Percentiles rank a stretch among this genome's conserved stretches.
Conservation (phyloP, 2,888 invertebrate species). For the Cheilosia urbana region DNA sequence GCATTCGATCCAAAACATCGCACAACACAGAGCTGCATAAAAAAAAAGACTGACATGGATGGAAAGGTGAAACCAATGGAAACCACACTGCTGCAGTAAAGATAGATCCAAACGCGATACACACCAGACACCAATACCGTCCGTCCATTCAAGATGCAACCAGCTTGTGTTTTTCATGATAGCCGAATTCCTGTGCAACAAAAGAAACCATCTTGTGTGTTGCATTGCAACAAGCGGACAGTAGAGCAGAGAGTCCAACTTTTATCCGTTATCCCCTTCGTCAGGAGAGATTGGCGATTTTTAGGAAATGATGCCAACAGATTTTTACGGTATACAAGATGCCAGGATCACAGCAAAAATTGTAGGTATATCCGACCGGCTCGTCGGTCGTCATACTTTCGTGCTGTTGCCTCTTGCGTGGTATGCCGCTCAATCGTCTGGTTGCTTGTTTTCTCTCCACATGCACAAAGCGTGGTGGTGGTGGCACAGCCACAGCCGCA, state of each 20-base stretch:
- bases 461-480: background rate
- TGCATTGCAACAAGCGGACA: conserved; percentile 1
- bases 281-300: conserved; percentile 63
- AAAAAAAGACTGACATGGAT: too few relatives aligned
- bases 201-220: background rate
- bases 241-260: background rate
- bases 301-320: conserved; percentile 75
- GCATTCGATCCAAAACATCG: too few relatives aligned
- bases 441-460: conserved; percentile 6
- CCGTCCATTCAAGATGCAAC: too few relatives aligned
- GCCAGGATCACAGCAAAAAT: conserved; percentile 67
- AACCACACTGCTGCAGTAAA: too few relatives aligned
- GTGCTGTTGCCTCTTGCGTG: conserved; percentile 28
- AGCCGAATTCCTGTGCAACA: conserved; percentile 20
- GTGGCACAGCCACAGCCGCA: background rate
- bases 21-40: too few relatives aligned
- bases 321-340: conserved; percentile 75
- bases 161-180: conserved; percentile 6
- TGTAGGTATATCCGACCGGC: conserved; percentile 10
- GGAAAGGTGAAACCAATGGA: background rate
- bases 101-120: too few relatives aligned
- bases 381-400: conserved; percentile 5
- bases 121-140: too few relatives aligned
- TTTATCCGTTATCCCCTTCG: background rate
- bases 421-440: background rate